phyloP scores from a whole-genome alignment of 2,888 invertebrate genomes.

The Diplolepis rosae region DNA sequence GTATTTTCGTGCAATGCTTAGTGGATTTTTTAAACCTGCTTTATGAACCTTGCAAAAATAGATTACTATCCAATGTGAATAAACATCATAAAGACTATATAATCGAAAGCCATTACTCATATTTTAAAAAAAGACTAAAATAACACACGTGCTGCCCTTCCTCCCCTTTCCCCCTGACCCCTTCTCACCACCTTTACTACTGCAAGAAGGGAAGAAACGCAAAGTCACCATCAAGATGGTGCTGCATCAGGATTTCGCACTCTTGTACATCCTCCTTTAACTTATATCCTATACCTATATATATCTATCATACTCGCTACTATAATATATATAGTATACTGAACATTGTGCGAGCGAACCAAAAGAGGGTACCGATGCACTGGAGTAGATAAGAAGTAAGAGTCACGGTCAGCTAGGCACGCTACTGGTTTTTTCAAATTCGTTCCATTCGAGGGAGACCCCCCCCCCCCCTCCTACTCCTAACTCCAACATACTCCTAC shows the following conservation, averaged over 20 bases:
- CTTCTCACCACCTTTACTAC: too few relatives aligned
- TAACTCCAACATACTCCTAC: neutral
- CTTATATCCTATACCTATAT: neutral
- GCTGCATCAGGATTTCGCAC: slow-evolving; percentile 30
- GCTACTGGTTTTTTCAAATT: slow-evolving; percentile 50
- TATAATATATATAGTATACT: neutral
- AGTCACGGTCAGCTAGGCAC: slow-evolving; percentile 51
- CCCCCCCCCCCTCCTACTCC: slow-evolving; percentile 28
- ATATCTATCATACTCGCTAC: neutral
- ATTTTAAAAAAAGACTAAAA: neutral
- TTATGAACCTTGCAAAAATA: too few relatives aligned
- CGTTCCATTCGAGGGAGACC: slow-evolving; percentile 43
- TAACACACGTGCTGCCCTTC: neutral
- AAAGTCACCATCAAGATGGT: slow-evolving; percentile 45
- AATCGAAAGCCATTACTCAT: neutral
- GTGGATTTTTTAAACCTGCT: too few relatives aligned
- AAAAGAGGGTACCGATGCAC: slow-evolving; percentile 46
- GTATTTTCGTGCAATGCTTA: too few relatives aligned
- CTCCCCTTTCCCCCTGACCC: slow-evolving; percentile 36
- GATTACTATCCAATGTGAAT: too few relatives aligned
- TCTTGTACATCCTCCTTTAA: neutral
- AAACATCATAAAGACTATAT: too few relatives aligned
- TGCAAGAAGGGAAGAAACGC: slow-evolving; percentile 38
- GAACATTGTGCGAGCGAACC: slow-evolving; percentile 38
- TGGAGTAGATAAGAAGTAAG: slow-evolving; percentile 47